Conservation (phyloP, 2,797 vertebrate genomes). For the Nannoperca australis region DNA sequence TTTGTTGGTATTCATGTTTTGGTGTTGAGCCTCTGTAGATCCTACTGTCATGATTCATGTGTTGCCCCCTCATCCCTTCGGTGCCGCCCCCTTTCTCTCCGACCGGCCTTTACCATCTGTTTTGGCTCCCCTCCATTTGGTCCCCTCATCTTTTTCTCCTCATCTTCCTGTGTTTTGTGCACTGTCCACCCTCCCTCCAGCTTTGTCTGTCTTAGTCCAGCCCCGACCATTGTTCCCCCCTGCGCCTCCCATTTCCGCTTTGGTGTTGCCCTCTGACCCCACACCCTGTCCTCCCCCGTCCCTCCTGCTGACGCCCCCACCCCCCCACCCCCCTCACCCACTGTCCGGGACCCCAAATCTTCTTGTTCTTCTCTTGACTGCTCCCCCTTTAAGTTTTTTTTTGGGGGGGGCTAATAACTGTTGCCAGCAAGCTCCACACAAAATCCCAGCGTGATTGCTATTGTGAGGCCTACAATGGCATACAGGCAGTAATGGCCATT, state of each 20-base stretch:
- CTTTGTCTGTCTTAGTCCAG: conserved; percentile 78
- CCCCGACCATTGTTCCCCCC: conserved; percentile 80
- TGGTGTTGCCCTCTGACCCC: conserved; percentile 80
- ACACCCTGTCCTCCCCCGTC: conserved; percentile 63
- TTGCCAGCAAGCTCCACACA: conserved; percentile 81
- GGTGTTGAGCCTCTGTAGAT: conserved; percentile 27
- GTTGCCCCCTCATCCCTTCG: conserved; percentile 46
- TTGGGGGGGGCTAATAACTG: conserved; percentile 82
- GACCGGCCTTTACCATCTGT: conserved; percentile 84
- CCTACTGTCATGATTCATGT: conserved; percentile 57
- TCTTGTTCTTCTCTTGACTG: conserved; percentile 82
- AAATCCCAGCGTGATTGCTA: conserved; percentile 83
- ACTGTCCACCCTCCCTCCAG: conserved; percentile 68
- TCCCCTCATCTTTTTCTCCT: conserved; percentile 82
- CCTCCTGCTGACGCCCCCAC: conserved; percentile 59
- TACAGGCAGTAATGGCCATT: conserved; percentile 82
- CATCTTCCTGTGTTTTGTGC: conserved; percentile 87
- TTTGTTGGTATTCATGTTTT: conserved; percentile 44
- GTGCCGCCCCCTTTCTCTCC: conserved; percentile 57
- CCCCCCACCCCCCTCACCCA: conserved; percentile 34
- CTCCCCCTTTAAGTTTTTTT: conserved; percentile 76
- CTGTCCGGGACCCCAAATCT: conserved; percentile 78
- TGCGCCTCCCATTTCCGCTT: conserved; percentile 82
- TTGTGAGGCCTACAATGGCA: conserved; percentile 83
- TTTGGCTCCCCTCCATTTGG: conserved; percentile 77